Evolutionary conservation across 2,113 vertebrate genomes (phyloP), one percentile per base, ranked within the genome.

Genomic region (Gopherus evgoodei): DNA sequence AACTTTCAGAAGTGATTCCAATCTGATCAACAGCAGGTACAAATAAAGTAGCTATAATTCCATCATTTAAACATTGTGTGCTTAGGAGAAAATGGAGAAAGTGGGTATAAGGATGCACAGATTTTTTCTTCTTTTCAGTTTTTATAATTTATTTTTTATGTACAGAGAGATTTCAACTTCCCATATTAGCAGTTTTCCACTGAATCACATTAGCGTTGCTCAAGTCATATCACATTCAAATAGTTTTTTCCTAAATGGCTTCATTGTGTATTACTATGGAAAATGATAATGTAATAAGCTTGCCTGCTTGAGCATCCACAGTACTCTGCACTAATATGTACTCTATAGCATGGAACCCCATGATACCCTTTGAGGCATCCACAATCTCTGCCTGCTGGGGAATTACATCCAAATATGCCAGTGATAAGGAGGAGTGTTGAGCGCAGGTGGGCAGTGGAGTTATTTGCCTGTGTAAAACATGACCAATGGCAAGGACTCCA

Each of bases 231-330:
- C 93, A 75, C 87, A 95, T 91, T 93, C 94, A 96, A 96, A 97
- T 90, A 89, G 96, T 78, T 86, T 96, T 95, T 93, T 79, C 59
- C 96, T 97, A 97, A 98, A 98, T 96, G 97, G 94, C 54, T 96
- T 93, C 93, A 96, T 88, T 97, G 96, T 97, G 87, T 91, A 94
- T 95, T 84, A 95, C 97, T 97, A 96, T 87, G 94, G 95, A 94
- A 98, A 98, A 97, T 59, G 97, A 89, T 97, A 97, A 97, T 95
- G 96, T 95, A 97, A n/a, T 97, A 96, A 91, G 86, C 95, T 94
- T 95, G 96, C 91, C 93, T 87, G 83, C 88, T 90, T 11, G 79
- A 94, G 90, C 88, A 95, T 91, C 96, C 53, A 25, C 90, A 97
- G 94, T 47, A 42, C 89, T 92, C 94, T 94, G 91, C 79, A 85